Base-by-base conservation (phyloP, 1,140 invertebrate genomes). In the Drosophila pallidifrons region DNA sequence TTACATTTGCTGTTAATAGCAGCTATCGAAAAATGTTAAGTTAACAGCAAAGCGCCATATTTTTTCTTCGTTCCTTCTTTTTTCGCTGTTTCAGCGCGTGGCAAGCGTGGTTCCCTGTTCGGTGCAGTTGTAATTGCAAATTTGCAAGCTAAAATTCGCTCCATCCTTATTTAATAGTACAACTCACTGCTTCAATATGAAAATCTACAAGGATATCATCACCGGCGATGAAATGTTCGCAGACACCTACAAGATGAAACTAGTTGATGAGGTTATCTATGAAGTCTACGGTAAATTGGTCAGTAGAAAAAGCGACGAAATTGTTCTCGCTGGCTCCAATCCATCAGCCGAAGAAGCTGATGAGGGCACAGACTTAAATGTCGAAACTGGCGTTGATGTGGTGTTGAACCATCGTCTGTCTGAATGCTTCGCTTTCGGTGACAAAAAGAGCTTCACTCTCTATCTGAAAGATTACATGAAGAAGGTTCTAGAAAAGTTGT, bases 401-500 rank as follows among this genome's bases (percentile, higher is more conserved):
- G 97, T 99, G 25, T 93, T 99, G 35, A 99, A 99, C 93, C 97
- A 99, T 91, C 95, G 97, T 92, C 95, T 99, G 43, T 93, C 94
- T 68, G 98, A 99, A 94, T 97, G 96, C 32, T 98, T 94, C 93
- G 97, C 96, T 57, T 98, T 98, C 85, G 93, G 94, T 65, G 96
- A 97, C 93, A 98, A 98, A 91, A 98, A 98, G 93, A 96, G 96
- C 20, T 99, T 97, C 93, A 98, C 97, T 75, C 91, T 94, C 55
- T 99, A 99, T 93, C 95, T 99, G 77, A 99, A 99, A 93, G 97
- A 97, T 79, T 99, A 98, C 93, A 99, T 99, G 96, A 99, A 99
- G 94, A 97, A 97, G 96, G 97, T 98, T 86, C 95, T 97, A 74
- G 95, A 95, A 73, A 97, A 96, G 93, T 94, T 98, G 78, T 95